Percentiles rank a stretch among this genome's conserved stretches.
phyloP scores from a whole-genome alignment of 2,113 vertebrate species.

The Pholis gunnellus region DNA sequence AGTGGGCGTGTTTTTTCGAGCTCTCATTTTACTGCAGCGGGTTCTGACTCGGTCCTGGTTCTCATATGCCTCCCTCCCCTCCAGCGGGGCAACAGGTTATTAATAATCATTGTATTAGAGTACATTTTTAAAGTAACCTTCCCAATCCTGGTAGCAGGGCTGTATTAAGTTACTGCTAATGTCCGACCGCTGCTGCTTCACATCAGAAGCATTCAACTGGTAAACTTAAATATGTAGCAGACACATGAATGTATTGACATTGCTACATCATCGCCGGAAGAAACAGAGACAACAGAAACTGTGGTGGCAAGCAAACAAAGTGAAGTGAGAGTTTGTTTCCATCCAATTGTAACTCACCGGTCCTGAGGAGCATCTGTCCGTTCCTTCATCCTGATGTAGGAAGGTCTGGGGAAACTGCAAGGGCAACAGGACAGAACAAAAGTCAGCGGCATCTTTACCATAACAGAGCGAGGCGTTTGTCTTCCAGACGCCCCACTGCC shows the following conservation, averaged over 20 bases:
- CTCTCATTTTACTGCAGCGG: too few relatives aligned
- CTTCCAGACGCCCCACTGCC: neutral
- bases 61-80: too few relatives aligned
- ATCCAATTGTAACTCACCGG: constrained; percentile 56
- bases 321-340: neutral
- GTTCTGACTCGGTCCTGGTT: too few relatives aligned
- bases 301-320: neutral
- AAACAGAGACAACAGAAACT: constrained; percentile 8
- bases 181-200: neutral
- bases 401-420: constrained; percentile 46
- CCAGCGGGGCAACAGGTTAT: neutral
- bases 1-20: too few relatives aligned
- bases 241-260: neutral
- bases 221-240: neutral
- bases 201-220: neutral
- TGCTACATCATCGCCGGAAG: neutral
- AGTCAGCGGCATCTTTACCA: neutral
- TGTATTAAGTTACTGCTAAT: neutral
- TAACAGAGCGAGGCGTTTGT: neutral
- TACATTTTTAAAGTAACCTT: neutral
- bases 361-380: constrained; percentile 57
- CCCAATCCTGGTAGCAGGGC: neutral
- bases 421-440: neutral
- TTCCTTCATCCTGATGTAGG: constrained; percentile 61
- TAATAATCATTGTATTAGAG: neutral